These are phyloP conservation scores for Trachelus tabidus DNA, from an alignment of 2,888 invertebrate species.

Conservation along the genomic window DNA sequence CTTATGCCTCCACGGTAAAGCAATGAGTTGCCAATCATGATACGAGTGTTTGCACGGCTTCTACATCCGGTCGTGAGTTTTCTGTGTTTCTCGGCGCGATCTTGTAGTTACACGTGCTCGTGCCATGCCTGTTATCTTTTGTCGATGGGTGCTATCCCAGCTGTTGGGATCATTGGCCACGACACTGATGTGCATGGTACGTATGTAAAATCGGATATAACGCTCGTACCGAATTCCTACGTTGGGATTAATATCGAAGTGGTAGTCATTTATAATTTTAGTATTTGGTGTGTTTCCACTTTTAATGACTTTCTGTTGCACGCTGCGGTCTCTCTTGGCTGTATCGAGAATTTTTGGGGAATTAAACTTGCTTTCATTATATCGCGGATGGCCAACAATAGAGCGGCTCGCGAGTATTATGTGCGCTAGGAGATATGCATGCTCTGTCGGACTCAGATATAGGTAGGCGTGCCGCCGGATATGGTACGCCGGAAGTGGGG, in stretches of 20 bases:
- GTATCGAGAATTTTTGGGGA: not conserved
- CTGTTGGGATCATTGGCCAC: not conserved
- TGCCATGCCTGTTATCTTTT: not conserved
- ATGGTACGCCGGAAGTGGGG: slow-evolving; percentile 64
- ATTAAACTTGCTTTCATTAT: not conserved
- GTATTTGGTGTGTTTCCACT: not conserved
- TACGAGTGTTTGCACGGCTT: not conserved
- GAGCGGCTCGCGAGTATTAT: not conserved
- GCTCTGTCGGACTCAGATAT: slow-evolving; percentile 51
- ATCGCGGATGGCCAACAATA: not conserved
- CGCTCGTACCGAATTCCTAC: not conserved
- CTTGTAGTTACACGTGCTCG: not conserved
- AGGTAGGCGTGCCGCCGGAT: slow-evolving; percentile 64
- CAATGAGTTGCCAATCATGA: not conserved
- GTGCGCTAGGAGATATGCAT: slow-evolving; percentile 40
- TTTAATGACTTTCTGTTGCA: not conserved
- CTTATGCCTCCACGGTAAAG: slow-evolving; percentile 1
- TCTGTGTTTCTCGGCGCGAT: not conserved
- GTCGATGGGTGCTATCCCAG: not conserved
- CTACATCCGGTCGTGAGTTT: not conserved
- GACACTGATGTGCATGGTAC: not conserved
- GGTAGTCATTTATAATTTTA: not conserved
- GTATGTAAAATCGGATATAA: not conserved
- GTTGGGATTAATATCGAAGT: not conserved
- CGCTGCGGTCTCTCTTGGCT: not conserved